Evolutionary conservation across 2,888 invertebrate genomes (phyloP), one percentile per base, ranked within the genome.

Genomic region (Lordiphosa fenestrarum): DNA sequence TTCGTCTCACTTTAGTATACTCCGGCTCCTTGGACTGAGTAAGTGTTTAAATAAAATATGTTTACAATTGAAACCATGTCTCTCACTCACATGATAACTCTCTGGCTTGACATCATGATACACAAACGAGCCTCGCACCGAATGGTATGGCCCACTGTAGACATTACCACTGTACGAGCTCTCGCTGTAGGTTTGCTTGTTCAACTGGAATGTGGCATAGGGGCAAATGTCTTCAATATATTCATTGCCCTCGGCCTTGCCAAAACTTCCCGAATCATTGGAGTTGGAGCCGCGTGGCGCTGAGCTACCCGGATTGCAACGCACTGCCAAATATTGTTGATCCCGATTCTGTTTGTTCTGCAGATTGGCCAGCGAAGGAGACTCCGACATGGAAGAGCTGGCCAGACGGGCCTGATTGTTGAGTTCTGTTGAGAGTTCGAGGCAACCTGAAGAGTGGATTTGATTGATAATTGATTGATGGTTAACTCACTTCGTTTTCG

Each of bases 141-240:
- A 95, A 90, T 95, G 95, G 90, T 95, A 95, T 75, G 95, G 95
- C 9, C 95, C 95, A 88, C 95, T 95, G 90, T 95, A 95, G 50
- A 95, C 94, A 89, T 95, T 95, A 56, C 95, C 95, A 87, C 95
- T 96, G 91, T 96, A 96, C 51, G 96, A 95, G 89, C 96, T 96
- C 90, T 96, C 96, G 84, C 95, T 95, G 90, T 96, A 95, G 0
- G 95, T 93, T 48, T 94, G 94, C 84, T 96, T 96, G 60, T 95
- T 95, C 78, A 97, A 91, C 88, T 96, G 96, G 90, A 96, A 97
- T 46, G 96, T 97, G 54, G 96, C 96, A 90, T 97, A 96, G 0
- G 96, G 96, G 88, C 96, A 96, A 82, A 96, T 96, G 87, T 97
- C 96, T 90, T 96, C 96, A 86, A 96, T 95, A 90, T 96, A 96